These are phyloP conservation scores for Gobio gobio DNA, from an alignment of 2,113 vertebrate genomes.

Conservation along the genomic window DNA sequence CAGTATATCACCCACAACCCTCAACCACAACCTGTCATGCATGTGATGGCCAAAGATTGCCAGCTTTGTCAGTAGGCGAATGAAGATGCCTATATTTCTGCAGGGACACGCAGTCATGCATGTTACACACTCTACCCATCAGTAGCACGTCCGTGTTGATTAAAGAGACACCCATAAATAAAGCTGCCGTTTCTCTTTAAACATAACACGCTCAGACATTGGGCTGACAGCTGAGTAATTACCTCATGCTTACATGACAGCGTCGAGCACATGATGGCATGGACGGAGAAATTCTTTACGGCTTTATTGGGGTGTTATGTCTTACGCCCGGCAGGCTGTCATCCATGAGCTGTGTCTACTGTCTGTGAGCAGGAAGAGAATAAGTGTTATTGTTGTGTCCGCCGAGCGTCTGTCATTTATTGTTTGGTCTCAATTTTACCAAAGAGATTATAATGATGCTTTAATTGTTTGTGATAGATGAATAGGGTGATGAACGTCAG, in stretches of 20 bases:
- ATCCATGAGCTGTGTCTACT: slow-evolving; percentile 15
- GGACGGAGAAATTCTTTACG: slow-evolving; percentile 8
- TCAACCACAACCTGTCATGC: background rate
- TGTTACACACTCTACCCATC: slow-evolving; percentile 16
- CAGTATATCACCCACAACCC: background rate
- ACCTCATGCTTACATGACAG: slow-evolving; percentile 46
- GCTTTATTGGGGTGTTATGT: slow-evolving; percentile 36
- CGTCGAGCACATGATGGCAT: slow-evolving; percentile 15
- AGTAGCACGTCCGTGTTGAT: slow-evolving; percentile 32
- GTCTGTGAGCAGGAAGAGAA: background rate
- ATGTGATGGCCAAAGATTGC: background rate
- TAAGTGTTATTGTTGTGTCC: background rate
- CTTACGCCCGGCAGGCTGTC: slow-evolving; percentile 10
- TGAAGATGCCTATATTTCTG: background rate
- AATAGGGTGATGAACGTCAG: background rate
- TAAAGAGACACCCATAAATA: slow-evolving; percentile 45
- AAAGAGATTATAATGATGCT: background rate
- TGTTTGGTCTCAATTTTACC: background rate
- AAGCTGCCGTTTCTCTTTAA: slow-evolving; percentile 27
- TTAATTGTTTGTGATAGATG: background rate
- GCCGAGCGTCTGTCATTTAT: background rate
- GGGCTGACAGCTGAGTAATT: slow-evolving; percentile 49
- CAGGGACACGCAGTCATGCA: slow-evolving; percentile 26
- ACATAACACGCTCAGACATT: slow-evolving; percentile 18
- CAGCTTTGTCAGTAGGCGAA: background rate